Percentiles rank a stretch among this genome's conserved stretches.
These are phyloP conservation scores for Colaptes auratus DNA, from an alignment of 2,113 vertebrate species.

Conservation along the genomic window DNA sequence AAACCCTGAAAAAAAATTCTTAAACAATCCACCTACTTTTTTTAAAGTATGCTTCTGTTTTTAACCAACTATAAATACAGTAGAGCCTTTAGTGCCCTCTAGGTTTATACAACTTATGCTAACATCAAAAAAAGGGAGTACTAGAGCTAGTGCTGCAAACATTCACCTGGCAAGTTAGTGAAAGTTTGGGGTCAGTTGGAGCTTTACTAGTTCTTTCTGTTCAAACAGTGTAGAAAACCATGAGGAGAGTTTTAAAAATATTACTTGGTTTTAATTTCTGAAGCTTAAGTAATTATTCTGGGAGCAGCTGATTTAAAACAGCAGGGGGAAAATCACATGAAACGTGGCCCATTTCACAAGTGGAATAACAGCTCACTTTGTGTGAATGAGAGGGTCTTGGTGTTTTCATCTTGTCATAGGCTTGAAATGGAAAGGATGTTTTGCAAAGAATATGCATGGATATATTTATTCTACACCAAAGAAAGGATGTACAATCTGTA, in stretches of 20 bases:
- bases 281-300: neutral
- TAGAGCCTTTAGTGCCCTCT: neutral
- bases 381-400: neutral
- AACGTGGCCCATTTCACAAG: neutral
- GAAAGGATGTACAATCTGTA: neutral
- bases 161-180: neutral
- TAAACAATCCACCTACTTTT: neutral
- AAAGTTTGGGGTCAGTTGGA: neutral
- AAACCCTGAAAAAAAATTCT: neutral
- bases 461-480: neutral
- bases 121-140: neutral
- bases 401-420: neutral
- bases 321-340: neutral
- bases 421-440: neutral
- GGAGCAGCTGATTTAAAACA: neutral
- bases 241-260: neutral
- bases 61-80: neutral
- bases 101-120: neutral
- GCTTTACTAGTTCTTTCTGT: neutral
- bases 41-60: slow-evolving; percentile 14
- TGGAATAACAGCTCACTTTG: neutral
- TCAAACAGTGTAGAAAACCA: neutral
- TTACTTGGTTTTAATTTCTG: neutral
- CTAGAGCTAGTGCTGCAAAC: neutral
- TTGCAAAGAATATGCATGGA: neutral